Base-by-base conservation (phyloP, 37 sponge, comb jelly and placozoan genomes). In the Chondrosia reniformis region DNA sequence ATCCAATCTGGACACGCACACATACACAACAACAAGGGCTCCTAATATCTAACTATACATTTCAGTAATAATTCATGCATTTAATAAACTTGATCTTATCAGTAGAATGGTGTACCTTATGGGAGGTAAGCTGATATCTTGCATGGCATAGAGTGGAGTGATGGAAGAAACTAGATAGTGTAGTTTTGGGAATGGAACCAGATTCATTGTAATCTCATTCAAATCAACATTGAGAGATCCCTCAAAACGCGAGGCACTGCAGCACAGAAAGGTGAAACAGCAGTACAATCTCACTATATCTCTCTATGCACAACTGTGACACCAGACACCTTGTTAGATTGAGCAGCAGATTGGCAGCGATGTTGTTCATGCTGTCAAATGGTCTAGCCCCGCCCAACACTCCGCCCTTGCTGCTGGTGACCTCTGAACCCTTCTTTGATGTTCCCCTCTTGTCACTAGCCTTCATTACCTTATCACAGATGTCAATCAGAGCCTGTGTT, bases 151-250 rank as follows among this genome's bases (percentile, higher is more conserved):
- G 24, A 98, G 91, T 46, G 99, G 99, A 19, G 93, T 80, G 56
- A 98, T 84, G 73, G 93, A 66, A 0, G 99, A 90, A 15, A 98
- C 84, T 44, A 98, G 83, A 57, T 98, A 98, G 75, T 98, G 96
- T 31, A 95, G 85, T 19, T 89, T 85, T 45, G 99, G 99, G 76
- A 85, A 98, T 4, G 99, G 99, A 33, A 98, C 99, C 56, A 98
- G 83, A 79, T 98, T 98, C 99, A 98, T 98, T 0, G 96, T 89
- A 25, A 98, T 95, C 75, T 98, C 99, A 83, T 98, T 98, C 62
- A 98, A 61, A 44, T 98, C 99, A 37, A 98, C 99, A 88, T 98
- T 98, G 45, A 98, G 86, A 41, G 93, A 87, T 0, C 99, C 99
- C 46, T 98, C 95, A 80, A 98, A 98, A n/a, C 99, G 36, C 15